Evolutionary conservation across 2,888 invertebrate species (phyloP).

Genomic region (Parnassius orleans): DNA sequence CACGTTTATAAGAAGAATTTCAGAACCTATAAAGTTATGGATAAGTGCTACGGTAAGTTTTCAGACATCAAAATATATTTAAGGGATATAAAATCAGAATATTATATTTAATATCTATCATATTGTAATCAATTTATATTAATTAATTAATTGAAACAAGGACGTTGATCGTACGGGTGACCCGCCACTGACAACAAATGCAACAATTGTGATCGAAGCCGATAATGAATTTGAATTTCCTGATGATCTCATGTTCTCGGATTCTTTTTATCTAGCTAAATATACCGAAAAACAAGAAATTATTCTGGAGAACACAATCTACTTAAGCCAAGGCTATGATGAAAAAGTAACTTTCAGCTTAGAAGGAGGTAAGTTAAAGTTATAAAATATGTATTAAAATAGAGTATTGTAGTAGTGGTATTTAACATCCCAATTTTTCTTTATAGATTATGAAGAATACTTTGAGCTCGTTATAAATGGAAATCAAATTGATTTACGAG

Average conservation of each 20-base stretch:
- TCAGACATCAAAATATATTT: background rate
- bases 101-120: no score
- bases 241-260: constrained; percentile 66
- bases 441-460: constrained; percentile 48
- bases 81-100: background rate
- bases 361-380: constrained; percentile 50
- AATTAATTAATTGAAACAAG: constrained; percentile 37
- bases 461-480: constrained; percentile 41
- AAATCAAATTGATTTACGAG: constrained; percentile 45
- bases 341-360: constrained; percentile 52
- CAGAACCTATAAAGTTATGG: constrained; percentile 51
- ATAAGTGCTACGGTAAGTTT: constrained; percentile 67
- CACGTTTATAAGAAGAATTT: constrained; percentile 56
- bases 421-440: constrained; percentile 8
- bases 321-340: constrained; percentile 57
- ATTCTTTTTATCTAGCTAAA: constrained; percentile 63
- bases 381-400: background rate
- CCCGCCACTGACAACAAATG: constrained; percentile 42
- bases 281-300: constrained; percentile 55
- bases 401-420: background rate
- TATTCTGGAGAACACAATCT: constrained; percentile 46
- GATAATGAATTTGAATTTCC: constrained; percentile 62
- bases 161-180: constrained; percentile 61
- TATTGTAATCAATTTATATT: no score
- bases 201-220: constrained; percentile 55